Evolutionary conservation across 2,888 invertebrate species (phyloP).

Genomic region (Tipula unca): DNA sequence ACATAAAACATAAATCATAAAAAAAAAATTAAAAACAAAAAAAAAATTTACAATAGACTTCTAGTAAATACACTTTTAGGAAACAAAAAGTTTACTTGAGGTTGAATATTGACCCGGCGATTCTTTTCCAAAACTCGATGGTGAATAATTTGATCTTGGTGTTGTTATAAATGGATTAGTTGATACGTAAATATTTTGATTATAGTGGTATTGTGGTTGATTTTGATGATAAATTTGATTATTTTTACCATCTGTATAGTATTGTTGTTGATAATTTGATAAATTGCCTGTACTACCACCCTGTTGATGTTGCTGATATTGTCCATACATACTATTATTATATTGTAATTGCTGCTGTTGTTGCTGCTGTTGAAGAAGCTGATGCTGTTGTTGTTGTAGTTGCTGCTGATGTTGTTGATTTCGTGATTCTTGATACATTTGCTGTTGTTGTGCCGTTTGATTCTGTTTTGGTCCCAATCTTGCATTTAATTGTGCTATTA

Average conservation of each 20-base stretch:
- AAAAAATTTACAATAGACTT: slow-evolving; percentile 26
- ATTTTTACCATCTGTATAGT: slow-evolving; percentile 40
- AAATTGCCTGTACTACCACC: slow-evolving; percentile 30
- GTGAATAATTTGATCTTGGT: slow-evolving; percentile 30
- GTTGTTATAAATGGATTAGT: slow-evolving; percentile 42
- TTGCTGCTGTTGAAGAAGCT: slow-evolving; percentile 24
- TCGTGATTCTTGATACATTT: slow-evolving; percentile 25
- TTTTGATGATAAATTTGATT: slow-evolving; percentile 38
- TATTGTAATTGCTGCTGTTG: slow-evolving; percentile 25
- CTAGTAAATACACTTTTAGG: neutral
- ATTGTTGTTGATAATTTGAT: slow-evolving; percentile 28
- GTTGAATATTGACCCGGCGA: slow-evolving; percentile 27
- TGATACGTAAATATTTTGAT: slow-evolving; percentile 42
- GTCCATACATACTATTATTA: slow-evolving; percentile 22
- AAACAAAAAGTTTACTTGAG: slow-evolving; percentile 28
- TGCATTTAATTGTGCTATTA: slow-evolving; percentile 42
- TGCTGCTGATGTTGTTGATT: slow-evolving; percentile 23
- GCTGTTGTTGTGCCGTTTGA: slow-evolving; percentile 28
- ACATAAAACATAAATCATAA: slow-evolving; percentile 22
- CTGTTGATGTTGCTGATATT: slow-evolving; percentile 27
- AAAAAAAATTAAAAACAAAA: slow-evolving; percentile 22
- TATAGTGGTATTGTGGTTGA: slow-evolving; percentile 23
- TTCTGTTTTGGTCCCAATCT: slow-evolving; percentile 31
- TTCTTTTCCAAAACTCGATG: slow-evolving; percentile 30
- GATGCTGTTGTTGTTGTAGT: slow-evolving; percentile 26